Evolutionary conservation across 2,113 vertebrate species (phyloP).

Genomic region (human): GRCh38 chr20:8757001-8757500

Average conservation of each 20-base stretch:
- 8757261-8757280: too few species aligned
- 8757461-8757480: neutral
- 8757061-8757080: conserved; percentile 87
- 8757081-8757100: conserved; percentile 88
- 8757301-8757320: neutral
- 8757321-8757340: neutral
- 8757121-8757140: conserved; percentile 90
- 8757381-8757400: neutral
- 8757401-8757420: neutral
- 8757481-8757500: neutral
- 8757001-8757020: neutral
- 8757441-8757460: neutral
- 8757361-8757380: neutral
- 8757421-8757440: neutral
- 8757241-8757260: too few species aligned
- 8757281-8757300: neutral
- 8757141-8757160: conserved; percentile 88
- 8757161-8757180: conserved; percentile 93
- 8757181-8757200: conserved; percentile 27
- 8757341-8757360: neutral
- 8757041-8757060: conserved; percentile 92
- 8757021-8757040: conserved; percentile 29
- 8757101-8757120: conserved; percentile 94
- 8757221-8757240: accelerated
- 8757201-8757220: neutral